Evolutionary conservation across 2,888 invertebrate species (phyloP).

Genomic region (Caenorhabditis imperialis): DNA sequence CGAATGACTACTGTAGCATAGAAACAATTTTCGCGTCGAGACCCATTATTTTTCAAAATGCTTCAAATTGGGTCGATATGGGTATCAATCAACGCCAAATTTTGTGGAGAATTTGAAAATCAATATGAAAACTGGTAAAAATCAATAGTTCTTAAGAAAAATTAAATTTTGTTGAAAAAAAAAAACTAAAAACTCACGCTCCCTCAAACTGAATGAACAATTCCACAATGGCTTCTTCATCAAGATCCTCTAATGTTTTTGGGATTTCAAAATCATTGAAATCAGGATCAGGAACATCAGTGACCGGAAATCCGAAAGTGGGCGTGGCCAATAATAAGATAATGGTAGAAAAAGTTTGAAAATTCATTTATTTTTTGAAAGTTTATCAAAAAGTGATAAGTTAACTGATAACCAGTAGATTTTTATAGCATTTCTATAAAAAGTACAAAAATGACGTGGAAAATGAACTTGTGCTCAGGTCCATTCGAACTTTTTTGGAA

Average conservation of each 20-base stretch:
- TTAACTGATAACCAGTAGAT: too few relatives aligned
- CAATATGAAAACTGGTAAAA: too few relatives aligned
- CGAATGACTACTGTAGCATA: too few relatives aligned
- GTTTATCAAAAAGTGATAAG: not conserved
- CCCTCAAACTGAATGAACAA: conserved; percentile 16
- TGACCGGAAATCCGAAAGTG: conserved; percentile 2
- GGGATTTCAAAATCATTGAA: conserved; percentile 21
- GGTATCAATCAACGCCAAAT: too few relatives aligned
- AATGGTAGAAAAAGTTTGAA: not conserved
- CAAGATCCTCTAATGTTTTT: conserved; percentile 24
- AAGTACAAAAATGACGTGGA: conserved; percentile 6
- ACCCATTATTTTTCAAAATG: too few relatives aligned
- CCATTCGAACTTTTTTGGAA: not conserved
- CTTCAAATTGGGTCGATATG: too few relatives aligned
- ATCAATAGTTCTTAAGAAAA: too few relatives aligned
- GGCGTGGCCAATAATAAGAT: conserved; percentile 2
- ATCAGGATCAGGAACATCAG: conserved; percentile 12
- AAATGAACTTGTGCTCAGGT: not conserved
- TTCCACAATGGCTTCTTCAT: conserved; percentile 5
- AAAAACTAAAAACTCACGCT: not conserved
- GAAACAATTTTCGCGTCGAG: too few relatives aligned
- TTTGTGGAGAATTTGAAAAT: too few relatives aligned
- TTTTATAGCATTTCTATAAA: conserved; percentile 2
- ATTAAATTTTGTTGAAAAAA: too few relatives aligned
- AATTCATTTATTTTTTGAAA: too few relatives aligned